Conservation (phyloP, 2,113 vertebrate genomes). For the Australoheros scitulus region DNA sequence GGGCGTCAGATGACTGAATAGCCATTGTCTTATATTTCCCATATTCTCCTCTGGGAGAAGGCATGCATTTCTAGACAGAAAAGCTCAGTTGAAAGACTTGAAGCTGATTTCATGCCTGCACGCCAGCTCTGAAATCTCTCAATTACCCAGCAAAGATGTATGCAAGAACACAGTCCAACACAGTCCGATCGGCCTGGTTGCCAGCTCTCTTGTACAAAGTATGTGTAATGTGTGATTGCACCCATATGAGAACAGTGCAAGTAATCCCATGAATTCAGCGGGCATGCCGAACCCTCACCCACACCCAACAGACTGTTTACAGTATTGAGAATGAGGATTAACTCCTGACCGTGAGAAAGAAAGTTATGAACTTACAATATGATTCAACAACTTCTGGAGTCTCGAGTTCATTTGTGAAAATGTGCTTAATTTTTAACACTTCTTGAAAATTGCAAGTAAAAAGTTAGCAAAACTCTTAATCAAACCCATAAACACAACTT, state of each 20-base stretch:
- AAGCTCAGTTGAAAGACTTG: not conserved
- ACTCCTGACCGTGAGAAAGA: not conserved
- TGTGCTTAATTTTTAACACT: too few species aligned
- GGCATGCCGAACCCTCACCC: not conserved
- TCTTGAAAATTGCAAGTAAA: too few species aligned
- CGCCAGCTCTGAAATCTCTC: not conserved
- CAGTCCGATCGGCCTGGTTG: not conserved
- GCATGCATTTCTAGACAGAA: slow-evolving; percentile 18
- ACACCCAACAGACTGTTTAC: not conserved
- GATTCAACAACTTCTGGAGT: not conserved
- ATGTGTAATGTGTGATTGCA: not conserved
- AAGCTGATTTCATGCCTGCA: not conserved
- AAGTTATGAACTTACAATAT: not conserved
- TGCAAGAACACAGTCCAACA: not conserved
- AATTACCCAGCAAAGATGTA: not conserved
- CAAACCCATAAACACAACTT: too few species aligned
- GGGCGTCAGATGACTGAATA: slow-evolving; percentile 35
- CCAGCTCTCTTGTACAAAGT: not conserved
- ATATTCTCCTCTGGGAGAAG: slow-evolving; percentile 29
- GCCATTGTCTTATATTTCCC: slow-evolving; percentile 51
- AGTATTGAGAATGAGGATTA: not conserved
- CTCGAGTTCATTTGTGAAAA: not conserved
- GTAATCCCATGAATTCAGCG: not conserved
- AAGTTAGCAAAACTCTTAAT: too few species aligned
- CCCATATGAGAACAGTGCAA: not conserved